Evolutionary conservation across 1,140 invertebrate species (phyloP), one percentile per base, ranked within the genome.

Genomic region (Musca domestica): DNA sequence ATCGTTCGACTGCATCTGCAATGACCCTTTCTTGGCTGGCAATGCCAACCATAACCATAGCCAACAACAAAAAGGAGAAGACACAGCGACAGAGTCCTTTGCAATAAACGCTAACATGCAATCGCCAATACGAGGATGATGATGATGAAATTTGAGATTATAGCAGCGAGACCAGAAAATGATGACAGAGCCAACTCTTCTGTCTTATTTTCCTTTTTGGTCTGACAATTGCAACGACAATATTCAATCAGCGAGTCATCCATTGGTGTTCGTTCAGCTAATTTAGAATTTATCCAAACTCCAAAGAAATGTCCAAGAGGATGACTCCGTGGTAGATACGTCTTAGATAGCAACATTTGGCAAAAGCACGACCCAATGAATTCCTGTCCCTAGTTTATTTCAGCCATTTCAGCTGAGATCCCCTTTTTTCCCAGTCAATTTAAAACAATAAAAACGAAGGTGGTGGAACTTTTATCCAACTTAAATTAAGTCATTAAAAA

Each of bases 401-500:
- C n/a, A n/a, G 41, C 41, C 22, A 51, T 23, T 14, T 25, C 12
- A 23, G 14, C 17, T 6, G 25, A 4, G 5, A 12, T n/a, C n/a
- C 56, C 41, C 9, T 41, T 34, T 23, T 41, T 61, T 61, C n/a
- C 41, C 17, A 58, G 27, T 34, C 56, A 61, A 61, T 61, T 61
- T 61, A 61, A 61, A 61, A 61, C 56, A 61, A 65, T 61, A 49
- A 52, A n/a, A 41, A 69, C 23, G 67, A 66, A 56, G 49, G 63
- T 65, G 63, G 67, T 65, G 63, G 67, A 65, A 65, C 63, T 63
- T 69, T 64, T 65, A 56, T 58, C 48, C 27, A 69, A 69, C 67
- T 61, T 69, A 66, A 69, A 69, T 69, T 69, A 69, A 69, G 67
- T 69, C 67, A 69, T 69, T 69, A 69, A 69, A 68, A 69, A 69